Evolutionary conservation across 2,797 vertebrate genomes (phyloP).

Genomic region (Erethizon dorsatum): DNA sequence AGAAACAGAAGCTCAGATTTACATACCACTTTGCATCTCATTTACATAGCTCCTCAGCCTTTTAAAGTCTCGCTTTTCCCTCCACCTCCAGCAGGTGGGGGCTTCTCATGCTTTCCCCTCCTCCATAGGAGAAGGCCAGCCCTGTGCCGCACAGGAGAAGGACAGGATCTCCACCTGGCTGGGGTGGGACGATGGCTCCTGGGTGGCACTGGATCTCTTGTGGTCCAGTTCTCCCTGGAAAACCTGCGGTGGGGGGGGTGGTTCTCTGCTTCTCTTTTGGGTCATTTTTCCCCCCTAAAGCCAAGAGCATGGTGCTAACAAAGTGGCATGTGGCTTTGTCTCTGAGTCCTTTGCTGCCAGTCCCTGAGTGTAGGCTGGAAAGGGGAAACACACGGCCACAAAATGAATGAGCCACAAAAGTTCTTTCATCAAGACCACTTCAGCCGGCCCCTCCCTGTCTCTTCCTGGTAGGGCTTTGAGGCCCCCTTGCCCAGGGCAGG

Average conservation of each 20-base stretch:
- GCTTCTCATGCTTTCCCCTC: not conserved
- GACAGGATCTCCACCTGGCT: not conserved
- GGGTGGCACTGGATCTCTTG: not conserved
- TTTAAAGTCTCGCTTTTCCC: not conserved
- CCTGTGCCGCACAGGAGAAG: not conserved
- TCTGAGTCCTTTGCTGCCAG: not conserved
- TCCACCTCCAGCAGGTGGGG: not conserved
- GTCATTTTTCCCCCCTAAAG: not conserved
- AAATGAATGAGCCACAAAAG: not conserved
- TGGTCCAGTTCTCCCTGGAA: not conserved
- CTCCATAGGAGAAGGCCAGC: not conserved
- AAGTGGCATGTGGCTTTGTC: not conserved
- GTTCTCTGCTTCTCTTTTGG: not conserved
- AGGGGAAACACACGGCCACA: not conserved
- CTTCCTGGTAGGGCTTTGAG: too few species aligned
- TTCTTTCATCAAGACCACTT: not conserved
- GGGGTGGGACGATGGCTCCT: not conserved
- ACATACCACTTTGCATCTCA: slow-evolving; percentile 73
- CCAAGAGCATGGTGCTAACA: not conserved
- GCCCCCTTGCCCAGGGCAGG: not conserved
- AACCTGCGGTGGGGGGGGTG: not conserved
- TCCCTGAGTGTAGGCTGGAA: not conserved
- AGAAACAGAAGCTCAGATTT: slow-evolving; percentile 46
- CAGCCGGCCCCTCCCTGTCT: not conserved
- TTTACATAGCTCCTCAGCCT: slow-evolving; percentile 54